Evolutionary conservation across 2,888 invertebrate species (phyloP).

Genomic region (Eumacrocentrus americanus): DNA sequence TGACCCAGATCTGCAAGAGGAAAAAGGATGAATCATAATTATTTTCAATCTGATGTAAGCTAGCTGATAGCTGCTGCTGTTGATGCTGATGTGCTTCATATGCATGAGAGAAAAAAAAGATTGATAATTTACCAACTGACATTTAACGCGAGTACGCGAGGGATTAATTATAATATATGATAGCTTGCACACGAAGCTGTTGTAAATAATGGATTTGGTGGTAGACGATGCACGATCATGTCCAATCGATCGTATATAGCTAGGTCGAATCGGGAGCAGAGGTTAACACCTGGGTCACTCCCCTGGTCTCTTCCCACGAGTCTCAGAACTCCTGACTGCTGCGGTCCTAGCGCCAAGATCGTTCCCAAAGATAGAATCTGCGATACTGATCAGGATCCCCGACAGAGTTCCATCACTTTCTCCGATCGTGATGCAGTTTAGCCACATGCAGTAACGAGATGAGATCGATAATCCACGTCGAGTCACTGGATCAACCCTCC

Average conservation of each 20-base stretch:
- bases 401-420: slow-evolving; percentile 55
- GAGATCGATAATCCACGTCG: slow-evolving; percentile 23
- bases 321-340: slow-evolving; percentile 25
- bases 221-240: slow-evolving; percentile 24
- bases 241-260: slow-evolving; percentile 24
- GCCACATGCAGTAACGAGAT: slow-evolving; percentile 15
- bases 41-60: background rate
- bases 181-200: slow-evolving; percentile 16
- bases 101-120: background rate
- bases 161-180: slow-evolving; percentile 16
- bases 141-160: slow-evolving; percentile 23
- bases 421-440: slow-evolving; percentile 39
- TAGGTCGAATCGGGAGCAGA: slow-evolving; percentile 30
- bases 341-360: slow-evolving; percentile 43
- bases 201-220: slow-evolving; percentile 19
- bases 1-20: background rate
- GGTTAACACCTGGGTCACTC: slow-evolving; percentile 35
- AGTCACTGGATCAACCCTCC: slow-evolving; percentile 8
- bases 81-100: too few species aligned
- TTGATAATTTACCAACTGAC: slow-evolving; percentile 14
- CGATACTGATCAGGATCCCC: slow-evolving; percentile 54
- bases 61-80: too few species aligned
- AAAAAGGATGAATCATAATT: background rate
- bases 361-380: slow-evolving; percentile 45
- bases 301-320: slow-evolving; percentile 47